phyloP scores from a whole-genome alignment of 2,113 vertebrate species.

The Piliocolobus tephrosceles region DNA sequence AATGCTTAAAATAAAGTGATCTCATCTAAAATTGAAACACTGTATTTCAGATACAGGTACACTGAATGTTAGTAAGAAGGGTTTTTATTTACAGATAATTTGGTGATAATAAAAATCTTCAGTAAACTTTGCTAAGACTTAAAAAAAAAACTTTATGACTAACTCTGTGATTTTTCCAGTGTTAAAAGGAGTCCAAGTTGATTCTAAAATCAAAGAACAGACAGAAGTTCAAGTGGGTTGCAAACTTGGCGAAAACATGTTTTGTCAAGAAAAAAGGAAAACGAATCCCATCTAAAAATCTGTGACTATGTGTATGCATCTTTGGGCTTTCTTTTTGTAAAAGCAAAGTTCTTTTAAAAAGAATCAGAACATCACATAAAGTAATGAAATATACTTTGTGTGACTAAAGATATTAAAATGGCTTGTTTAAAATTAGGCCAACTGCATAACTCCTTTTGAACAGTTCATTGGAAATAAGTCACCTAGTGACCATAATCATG shows the following conservation, averaged over 20 bases:
- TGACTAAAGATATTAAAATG: neutral
- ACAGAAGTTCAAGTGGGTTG: conserved; percentile 81
- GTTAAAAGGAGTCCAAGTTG: conserved; percentile 56
- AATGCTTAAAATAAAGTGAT: conserved; percentile 40
- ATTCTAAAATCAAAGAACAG: conserved; percentile 78
- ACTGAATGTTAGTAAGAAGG: neutral
- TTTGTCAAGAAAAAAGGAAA: conserved; percentile 59
- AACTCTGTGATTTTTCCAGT: conserved; percentile 43
- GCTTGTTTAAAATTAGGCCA: conserved; percentile 24
- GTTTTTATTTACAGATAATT: conserved; percentile 10
- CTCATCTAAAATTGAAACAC: conserved; percentile 12
- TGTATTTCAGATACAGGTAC: neutral
- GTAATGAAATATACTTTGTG: neutral
- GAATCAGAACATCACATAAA: neutral
- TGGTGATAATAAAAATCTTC: conserved; percentile 15
- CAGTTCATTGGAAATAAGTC: neutral
- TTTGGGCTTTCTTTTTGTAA: conserved; percentile 59
- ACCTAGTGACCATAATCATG: neutral
- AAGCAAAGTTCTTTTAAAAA: conserved; percentile 57
- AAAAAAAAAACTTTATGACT: neutral
- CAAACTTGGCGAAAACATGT: conserved; percentile 78
- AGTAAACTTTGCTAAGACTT: conserved; percentile 27
- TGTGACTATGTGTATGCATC: conserved; percentile 50
- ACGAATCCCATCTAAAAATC: conserved; percentile 65
- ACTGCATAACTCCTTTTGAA: neutral